A percentile compares a stretch with the other conserved stretches of the same genome.
Conservation (phyloP, 2,113 vertebrate species). For the Lamprologus ornatipinnis region DNA sequence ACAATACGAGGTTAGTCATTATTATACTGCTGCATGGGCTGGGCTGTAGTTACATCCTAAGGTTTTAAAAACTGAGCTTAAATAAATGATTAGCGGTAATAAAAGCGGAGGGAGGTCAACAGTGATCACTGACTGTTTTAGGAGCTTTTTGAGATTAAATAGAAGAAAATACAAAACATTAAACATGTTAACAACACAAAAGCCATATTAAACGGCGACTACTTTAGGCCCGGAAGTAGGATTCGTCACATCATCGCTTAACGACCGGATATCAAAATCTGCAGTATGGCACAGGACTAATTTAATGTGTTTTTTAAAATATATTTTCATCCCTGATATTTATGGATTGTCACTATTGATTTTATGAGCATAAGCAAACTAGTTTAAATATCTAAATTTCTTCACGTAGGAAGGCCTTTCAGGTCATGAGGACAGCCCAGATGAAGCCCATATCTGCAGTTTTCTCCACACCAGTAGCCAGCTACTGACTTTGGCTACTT, state of each 20-base stretch:
- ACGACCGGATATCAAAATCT: neutral
- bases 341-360: neutral
- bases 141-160: too few relatives aligned
- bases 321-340: neutral
- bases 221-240: too few relatives aligned
- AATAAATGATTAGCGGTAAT: too few relatives aligned
- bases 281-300: neutral
- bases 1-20: too few relatives aligned
- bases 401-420: neutral
- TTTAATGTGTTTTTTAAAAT: neutral
- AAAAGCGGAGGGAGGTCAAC: fast-evolving
- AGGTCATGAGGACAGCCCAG: neutral
- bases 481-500: neutral
- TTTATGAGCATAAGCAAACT: neutral
- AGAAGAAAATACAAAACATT: too few relatives aligned
- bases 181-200: too few relatives aligned
- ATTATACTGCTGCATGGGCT: too few relatives aligned
- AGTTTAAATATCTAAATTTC: neutral
- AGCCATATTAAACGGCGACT: too few relatives aligned
- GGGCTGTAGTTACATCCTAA: too few relatives aligned
- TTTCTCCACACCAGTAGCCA: neutral
- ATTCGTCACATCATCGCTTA: too few relatives aligned
- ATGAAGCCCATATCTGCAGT: neutral
- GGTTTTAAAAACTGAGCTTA: too few relatives aligned
- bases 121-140: too few relatives aligned